phyloP scores from a whole-genome alignment of 2,888 invertebrate genomes.

The Chironomus riparius region DNA sequence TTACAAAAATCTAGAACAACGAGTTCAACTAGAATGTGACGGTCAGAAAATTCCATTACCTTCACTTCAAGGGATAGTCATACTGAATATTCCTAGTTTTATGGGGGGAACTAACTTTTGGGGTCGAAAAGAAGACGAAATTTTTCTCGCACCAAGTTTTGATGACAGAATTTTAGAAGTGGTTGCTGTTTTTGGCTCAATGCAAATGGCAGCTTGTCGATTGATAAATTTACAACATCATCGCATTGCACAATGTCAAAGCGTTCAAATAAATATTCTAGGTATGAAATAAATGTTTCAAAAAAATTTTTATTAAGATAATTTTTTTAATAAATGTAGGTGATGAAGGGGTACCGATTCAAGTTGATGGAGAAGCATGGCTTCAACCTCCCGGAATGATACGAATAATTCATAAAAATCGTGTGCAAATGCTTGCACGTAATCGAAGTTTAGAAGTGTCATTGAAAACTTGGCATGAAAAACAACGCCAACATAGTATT shows the following conservation, averaged over 20 bases:
- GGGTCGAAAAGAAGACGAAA: constrained; percentile 86
- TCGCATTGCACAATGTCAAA: constrained; percentile 92
- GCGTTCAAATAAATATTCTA: constrained; percentile 90
- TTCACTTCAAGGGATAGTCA: constrained; percentile 91
- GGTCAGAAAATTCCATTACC: constrained; percentile 92
- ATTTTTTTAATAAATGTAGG: constrained; percentile 39
- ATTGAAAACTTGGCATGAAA: constrained; percentile 78
- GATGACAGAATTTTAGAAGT: constrained; percentile 95
- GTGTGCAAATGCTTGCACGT: constrained; percentile 91
- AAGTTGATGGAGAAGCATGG: constrained; percentile 98
- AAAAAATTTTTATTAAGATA: no score
- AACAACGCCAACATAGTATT: constrained; percentile 54
- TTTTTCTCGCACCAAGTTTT: constrained; percentile 87
- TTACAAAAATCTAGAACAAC: constrained; percentile 90
- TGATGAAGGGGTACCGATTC: constrained; percentile 86
- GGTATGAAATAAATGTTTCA: constrained; percentile 40
- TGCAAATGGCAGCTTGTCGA: constrained; percentile 94
- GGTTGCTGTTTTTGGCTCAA: constrained; percentile 94
- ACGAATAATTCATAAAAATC: constrained; percentile 90
- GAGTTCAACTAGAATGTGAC: constrained; percentile 92
- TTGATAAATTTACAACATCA: constrained; percentile 94
- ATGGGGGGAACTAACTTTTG: constrained; percentile 85
- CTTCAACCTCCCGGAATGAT: constrained; percentile 94
- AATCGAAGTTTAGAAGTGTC: constrained; percentile 86
- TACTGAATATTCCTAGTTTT: constrained; percentile 87